Evolutionary conservation across 2,113 vertebrate species (phyloP).

Genomic region (Emydura subglobosa): DNA sequence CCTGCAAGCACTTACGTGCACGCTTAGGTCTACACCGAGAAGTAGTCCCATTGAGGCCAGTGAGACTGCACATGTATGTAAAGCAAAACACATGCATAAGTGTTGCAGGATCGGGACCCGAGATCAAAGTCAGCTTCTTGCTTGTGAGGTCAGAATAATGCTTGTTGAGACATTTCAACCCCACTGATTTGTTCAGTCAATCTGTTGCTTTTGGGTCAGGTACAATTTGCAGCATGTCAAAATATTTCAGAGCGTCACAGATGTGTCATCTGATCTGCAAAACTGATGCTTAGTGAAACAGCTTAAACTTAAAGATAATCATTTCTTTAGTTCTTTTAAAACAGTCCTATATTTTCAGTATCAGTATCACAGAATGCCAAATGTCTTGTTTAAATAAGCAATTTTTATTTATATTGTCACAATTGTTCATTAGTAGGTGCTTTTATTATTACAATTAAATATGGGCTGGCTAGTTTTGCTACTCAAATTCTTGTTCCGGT

Average conservation of each 20-base stretch:
- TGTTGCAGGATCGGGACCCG: background rate
- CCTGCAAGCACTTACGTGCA: background rate
- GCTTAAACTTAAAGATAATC: slow-evolving; percentile 73
- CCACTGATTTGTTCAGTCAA: slow-evolving; percentile 45
- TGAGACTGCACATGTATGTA: too few species aligned
- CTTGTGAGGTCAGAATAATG: background rate
- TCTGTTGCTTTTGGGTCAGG: slow-evolving; percentile 20
- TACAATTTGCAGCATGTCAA: background rate
- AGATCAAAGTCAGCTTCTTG: fast-evolving
- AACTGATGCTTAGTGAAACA: slow-evolving; percentile 70
- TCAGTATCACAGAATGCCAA: slow-evolving; percentile 68
- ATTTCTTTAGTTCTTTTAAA: slow-evolving; percentile 61
- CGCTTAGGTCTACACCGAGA: background rate
- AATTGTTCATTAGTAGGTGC: slow-evolving; percentile 33
- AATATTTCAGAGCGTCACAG: slow-evolving; percentile 33
- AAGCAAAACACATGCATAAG: fast-evolving
- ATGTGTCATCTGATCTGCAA: slow-evolving; percentile 54
- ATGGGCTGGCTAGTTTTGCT: slow-evolving; percentile 14
- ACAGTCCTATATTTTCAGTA: slow-evolving; percentile 16
- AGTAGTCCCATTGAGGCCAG: background rate
- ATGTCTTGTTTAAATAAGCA: slow-evolving; percentile 52
- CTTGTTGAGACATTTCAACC: background rate
- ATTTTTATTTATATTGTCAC: slow-evolving; percentile 11
- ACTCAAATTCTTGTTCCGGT: slow-evolving; percentile 63
- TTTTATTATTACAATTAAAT: slow-evolving; percentile 51